A percentile compares a stretch with the other conserved stretches of the same genome.
These are phyloP conservation scores for Rousettus madagascariensis DNA, from an alignment of 2,797 vertebrate genomes.

Conservation along the genomic window DNA sequence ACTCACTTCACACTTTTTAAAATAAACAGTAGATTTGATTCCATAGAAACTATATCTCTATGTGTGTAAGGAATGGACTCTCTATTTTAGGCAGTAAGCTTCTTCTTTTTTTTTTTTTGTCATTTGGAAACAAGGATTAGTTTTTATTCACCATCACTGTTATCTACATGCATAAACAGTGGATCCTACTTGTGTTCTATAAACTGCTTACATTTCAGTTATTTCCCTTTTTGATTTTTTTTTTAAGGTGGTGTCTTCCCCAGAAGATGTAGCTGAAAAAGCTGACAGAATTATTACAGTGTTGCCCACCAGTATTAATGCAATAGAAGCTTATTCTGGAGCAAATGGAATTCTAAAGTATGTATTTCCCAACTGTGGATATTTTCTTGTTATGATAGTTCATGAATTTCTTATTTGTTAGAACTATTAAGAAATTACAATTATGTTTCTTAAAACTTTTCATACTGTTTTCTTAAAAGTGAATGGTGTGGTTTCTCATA, in stretches of 20 bases:
- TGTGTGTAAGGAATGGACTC: neutral
- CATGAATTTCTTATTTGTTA: conserved; percentile 36
- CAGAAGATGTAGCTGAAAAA: conserved; percentile 96
- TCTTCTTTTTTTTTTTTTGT: neutral
- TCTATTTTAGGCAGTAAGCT: conserved; percentile 27
- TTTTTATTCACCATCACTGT: conserved; percentile 21
- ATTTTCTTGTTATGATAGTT: conserved; percentile 41
- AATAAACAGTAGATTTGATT: conserved; percentile 60
- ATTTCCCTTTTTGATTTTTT: conserved; percentile 58
- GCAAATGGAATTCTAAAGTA: conserved; percentile 95
- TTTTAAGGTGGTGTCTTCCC: conserved; percentile 93
- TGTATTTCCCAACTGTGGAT: conserved; percentile 74
- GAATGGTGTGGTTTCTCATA: conserved; percentile 40
- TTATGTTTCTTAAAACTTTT: conserved; percentile 39
- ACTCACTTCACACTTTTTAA: conserved; percentile 61
- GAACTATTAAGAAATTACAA: conserved; percentile 24
- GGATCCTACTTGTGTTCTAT: neutral
- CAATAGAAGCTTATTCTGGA: conserved; percentile 94
- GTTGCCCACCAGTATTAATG: conserved; percentile 96
- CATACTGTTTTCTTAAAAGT: conserved; percentile 29
- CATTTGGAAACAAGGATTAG: conserved; percentile 23
- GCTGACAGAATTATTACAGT: conserved; percentile 99
- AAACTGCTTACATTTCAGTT: conserved; percentile 39
- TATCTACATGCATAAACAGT: neutral
- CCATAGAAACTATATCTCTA: conserved; percentile 12